These are phyloP conservation scores for Drosophila limbata DNA, from an alignment of 2,888 invertebrate species.

Conservation along the genomic window DNA sequence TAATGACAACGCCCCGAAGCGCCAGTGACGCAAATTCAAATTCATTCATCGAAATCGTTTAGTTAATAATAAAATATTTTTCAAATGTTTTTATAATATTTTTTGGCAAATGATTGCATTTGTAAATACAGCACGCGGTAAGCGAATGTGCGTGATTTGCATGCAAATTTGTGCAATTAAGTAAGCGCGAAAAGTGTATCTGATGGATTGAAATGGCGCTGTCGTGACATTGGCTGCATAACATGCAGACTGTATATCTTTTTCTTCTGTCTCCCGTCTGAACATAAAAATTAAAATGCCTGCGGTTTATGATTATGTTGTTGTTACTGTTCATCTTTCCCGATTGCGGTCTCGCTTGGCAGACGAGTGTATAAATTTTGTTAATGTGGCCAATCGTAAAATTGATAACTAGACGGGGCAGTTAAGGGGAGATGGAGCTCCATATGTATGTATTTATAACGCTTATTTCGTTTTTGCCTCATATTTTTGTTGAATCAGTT, in stretches of 20 bases:
- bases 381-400: slow-evolving; percentile 70
- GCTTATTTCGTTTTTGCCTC: slow-evolving; percentile 2
- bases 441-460: slow-evolving; percentile 1
- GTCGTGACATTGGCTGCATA: slow-evolving; percentile 43
- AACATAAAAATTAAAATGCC: slow-evolving; percentile 69
- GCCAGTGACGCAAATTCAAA: slow-evolving; percentile 73
- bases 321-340: slow-evolving; percentile 10
- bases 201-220: slow-evolving; percentile 59
- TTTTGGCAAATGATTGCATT: slow-evolving; percentile 57
- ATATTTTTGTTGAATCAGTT: slow-evolving; percentile 40
- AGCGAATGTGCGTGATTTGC: slow-evolving; percentile 51
- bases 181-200: slow-evolving; percentile 62
- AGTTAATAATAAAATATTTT: slow-evolving; percentile 38
- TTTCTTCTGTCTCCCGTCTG: slow-evolving; percentile 43
- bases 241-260: slow-evolving; percentile 35
- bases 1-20: slow-evolving; percentile 40
- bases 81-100: slow-evolving; percentile 12
- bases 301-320: slow-evolving; percentile 55
- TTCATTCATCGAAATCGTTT: slow-evolving; percentile 67
- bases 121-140: slow-evolving; percentile 34
- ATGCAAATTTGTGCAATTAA: slow-evolving; percentile 47
- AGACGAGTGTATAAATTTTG: slow-evolving; percentile 64
- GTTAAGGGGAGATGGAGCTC: not conserved
- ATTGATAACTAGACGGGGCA: slow-evolving; percentile 28
- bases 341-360: slow-evolving; percentile 50